phyloP scores from a whole-genome alignment of 2,797 vertebrate species.

The Characodon lateralis region DNA sequence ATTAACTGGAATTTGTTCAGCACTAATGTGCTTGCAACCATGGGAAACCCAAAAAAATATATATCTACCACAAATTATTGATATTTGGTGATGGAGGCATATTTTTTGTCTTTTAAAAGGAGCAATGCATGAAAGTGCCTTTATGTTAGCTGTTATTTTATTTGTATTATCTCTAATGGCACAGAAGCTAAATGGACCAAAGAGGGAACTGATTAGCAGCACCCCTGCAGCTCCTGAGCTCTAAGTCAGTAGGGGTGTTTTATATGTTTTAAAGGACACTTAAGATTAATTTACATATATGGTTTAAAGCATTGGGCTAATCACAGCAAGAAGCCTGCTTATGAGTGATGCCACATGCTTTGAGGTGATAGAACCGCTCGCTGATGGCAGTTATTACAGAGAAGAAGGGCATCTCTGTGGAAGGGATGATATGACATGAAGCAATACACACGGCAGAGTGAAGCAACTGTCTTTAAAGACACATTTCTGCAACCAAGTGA shows the following conservation, averaged over 20 bases:
- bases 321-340: constrained; percentile 65
- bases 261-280: constrained; percentile 79
- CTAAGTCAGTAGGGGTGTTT: constrained; percentile 77
- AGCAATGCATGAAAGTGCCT: constrained; percentile 66
- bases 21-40: constrained; percentile 73
- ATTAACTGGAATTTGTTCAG: constrained; percentile 84
- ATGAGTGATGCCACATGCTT: constrained; percentile 65
- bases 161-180: constrained; percentile 84
- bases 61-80: constrained; percentile 67
- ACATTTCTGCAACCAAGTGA: constrained; percentile 48
- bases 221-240: constrained; percentile 68
- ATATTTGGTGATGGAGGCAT: constrained; percentile 62
- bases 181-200: constrained; percentile 81
- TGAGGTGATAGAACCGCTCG: constrained; percentile 45
- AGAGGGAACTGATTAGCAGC: constrained; percentile 78
- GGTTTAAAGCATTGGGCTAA: constrained; percentile 72
- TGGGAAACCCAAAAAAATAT: constrained; percentile 50
- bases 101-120: constrained; percentile 32
- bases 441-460: constrained; percentile 47
- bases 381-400: constrained; percentile 66
- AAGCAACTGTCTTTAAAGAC: constrained; percentile 54
- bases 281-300: constrained; percentile 79
- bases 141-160: constrained; percentile 80
- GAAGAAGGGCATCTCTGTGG: constrained; percentile 42
- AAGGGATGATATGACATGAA: constrained; percentile 57